Evolutionary conservation across 64 coral and sea anemone species (phyloP).

Genomic region (Montipora capricornis): DNA sequence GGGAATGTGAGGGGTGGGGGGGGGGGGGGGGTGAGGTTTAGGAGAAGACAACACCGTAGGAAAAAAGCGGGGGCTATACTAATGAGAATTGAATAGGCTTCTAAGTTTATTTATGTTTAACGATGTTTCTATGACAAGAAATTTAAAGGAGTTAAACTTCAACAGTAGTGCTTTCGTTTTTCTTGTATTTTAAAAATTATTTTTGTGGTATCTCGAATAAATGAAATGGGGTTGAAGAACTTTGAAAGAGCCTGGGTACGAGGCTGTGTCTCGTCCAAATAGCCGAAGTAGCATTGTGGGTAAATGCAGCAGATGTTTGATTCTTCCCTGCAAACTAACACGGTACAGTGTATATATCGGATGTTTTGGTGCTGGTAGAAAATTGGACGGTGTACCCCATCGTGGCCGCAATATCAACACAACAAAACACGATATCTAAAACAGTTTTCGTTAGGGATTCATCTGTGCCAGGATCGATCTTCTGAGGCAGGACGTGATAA

Average conservation of each 20-base stretch:
- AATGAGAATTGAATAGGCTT: too few species aligned
- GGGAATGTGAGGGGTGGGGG: too few species aligned
- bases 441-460: not conserved
- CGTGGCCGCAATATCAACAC: conserved; percentile 19
- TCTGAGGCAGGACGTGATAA: not conserved
- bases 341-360: not conserved
- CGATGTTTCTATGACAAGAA: too few species aligned
- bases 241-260: not conserved
- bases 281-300: conserved; percentile 8
- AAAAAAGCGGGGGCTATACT: too few species aligned
- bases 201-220: too few species aligned
- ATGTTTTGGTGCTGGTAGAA: not conserved
- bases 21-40: too few species aligned
- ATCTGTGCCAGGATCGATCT: not conserved
- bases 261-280: not conserved
- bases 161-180: too few species aligned
- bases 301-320: conserved; percentile 42
- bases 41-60: too few species aligned
- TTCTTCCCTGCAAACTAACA: not conserved
- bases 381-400: not conserved
- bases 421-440: not conserved
- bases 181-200: too few species aligned
- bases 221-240: not conserved
- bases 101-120: too few species aligned
- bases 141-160: too few species aligned